Evolutionary conservation across 2,113 vertebrate species (phyloP).

Genomic region (Laticauda laticaudata): DNA sequence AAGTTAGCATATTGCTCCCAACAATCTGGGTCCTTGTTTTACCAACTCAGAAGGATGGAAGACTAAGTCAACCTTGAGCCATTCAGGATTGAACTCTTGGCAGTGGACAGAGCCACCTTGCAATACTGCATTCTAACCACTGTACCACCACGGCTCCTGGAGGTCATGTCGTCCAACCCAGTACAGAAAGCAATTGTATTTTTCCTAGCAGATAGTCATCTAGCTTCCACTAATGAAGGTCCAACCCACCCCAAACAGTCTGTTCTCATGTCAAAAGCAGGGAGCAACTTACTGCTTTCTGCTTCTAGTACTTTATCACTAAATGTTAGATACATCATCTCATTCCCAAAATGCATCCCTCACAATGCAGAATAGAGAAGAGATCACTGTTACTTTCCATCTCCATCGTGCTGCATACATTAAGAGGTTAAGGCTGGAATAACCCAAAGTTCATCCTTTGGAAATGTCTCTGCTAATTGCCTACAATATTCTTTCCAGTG

Average conservation of each 20-base stretch:
- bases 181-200: neutral
- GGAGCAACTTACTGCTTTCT: conserved; percentile 42
- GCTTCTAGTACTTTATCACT: conserved; percentile 29
- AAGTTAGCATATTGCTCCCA: neutral
- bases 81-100: neutral
- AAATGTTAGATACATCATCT: neutral
- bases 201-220: neutral
- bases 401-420: neutral
- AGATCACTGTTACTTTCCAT: neutral
- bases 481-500: neutral
- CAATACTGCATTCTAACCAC: neutral
- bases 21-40: neutral
- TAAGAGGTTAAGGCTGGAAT: neutral
- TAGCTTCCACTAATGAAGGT: neutral
- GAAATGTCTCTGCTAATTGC: neutral
- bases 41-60: neutral
- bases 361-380: neutral
- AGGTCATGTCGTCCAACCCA: neutral
- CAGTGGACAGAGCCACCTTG: neutral
- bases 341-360: neutral
- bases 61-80: neutral
- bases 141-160: neutral
- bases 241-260: neutral
- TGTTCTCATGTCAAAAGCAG: conserved; percentile 5
- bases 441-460: neutral